Evolutionary conservation across 2,113 vertebrate species (phyloP).

Genomic region (Callorhinus ursinus): DNA sequence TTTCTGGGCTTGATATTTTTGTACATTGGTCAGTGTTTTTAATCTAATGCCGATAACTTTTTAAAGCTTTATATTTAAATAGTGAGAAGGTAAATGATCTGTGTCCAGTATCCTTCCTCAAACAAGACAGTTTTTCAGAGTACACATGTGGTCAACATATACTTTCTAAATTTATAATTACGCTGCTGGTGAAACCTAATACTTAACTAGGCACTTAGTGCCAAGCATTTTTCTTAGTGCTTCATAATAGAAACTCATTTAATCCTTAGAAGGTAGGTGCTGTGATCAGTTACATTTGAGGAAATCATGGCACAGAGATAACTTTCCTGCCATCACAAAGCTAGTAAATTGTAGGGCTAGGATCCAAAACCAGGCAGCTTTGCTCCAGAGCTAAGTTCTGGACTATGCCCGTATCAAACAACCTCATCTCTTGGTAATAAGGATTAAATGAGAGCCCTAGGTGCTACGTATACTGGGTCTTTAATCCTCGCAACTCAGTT

Average conservation of each 20-base stretch:
- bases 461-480: background rate
- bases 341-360: background rate
- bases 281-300: background rate
- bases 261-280: background rate
- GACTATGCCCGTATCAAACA: background rate
- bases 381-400: background rate
- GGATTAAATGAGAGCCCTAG: background rate
- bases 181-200: background rate
- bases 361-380: background rate
- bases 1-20: background rate
- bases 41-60: background rate
- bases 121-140: background rate
- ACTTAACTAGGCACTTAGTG: background rate
- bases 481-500: background rate
- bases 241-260: background rate
- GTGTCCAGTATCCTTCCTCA: background rate
- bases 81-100: background rate
- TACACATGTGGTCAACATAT: background rate
- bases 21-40: background rate
- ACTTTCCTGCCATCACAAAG: background rate
- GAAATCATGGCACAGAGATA: background rate
- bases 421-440: background rate
- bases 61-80: conserved; percentile 12
- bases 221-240: conserved; percentile 9
- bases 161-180: conserved; percentile 7